Percentiles rank a stretch among this genome's conserved stretches.
Conservation (phyloP, 2,888 invertebrate species). For the Muscina levida region DNA sequence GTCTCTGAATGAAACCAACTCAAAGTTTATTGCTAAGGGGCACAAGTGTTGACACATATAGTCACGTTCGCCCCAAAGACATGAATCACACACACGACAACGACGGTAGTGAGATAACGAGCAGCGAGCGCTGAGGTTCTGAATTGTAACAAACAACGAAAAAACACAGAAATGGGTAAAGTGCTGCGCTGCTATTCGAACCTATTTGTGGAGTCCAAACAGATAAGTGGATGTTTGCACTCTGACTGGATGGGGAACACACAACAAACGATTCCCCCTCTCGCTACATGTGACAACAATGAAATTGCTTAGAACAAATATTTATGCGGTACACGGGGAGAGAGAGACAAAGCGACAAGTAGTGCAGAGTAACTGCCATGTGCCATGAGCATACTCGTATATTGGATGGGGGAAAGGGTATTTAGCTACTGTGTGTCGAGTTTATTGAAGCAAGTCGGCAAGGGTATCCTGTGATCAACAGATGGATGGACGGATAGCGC, state of each 20-base stretch:
- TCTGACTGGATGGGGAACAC: not conserved
- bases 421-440: too few relatives aligned
- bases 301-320: not conserved
- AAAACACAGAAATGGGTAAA: not conserved
- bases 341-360: too few relatives aligned
- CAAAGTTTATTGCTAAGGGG: constrained; percentile 58
- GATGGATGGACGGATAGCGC: too few relatives aligned
- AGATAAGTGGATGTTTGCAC: not conserved
- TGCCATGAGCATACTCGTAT: too few relatives aligned
- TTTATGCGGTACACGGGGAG: too few relatives aligned
- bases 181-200: not conserved
- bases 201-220: too few relatives aligned
- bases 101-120: too few relatives aligned
- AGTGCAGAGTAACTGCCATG: too few relatives aligned
- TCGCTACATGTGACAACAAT: not conserved
- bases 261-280: constrained; percentile 17
- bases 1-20: constrained; percentile 35
- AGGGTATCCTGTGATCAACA: too few relatives aligned
- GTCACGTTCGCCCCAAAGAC: constrained; percentile 45
- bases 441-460: too few relatives aligned
- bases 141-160: too few relatives aligned
- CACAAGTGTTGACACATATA: constrained; percentile 38
- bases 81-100: constrained; percentile 48
- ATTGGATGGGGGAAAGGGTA: too few relatives aligned
- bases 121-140: not conserved